A percentile compares a stretch with the other conserved stretches of the same genome.
Conservation (phyloP, 2,888 invertebrate genomes). For the Lordiphosa fenestrarum region DNA sequence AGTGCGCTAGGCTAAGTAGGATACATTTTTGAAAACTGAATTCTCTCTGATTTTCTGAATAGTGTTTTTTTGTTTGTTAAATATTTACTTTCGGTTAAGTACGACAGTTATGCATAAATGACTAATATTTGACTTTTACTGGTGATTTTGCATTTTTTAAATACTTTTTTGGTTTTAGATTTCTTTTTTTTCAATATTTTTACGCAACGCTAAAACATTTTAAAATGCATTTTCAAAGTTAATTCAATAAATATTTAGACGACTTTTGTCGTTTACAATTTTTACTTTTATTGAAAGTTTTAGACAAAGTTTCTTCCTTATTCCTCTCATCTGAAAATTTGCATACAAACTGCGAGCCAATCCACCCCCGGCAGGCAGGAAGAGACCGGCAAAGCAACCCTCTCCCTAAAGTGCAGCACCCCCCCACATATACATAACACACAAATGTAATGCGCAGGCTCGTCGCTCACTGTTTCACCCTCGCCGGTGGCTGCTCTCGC, state of each 20-base stretch:
- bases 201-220: slow-evolving; percentile 73
- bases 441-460: slow-evolving; percentile 5
- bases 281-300: slow-evolving; percentile 45
- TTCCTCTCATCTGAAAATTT: slow-evolving; percentile 53
- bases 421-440: no score
- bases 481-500: slow-evolving; percentile 27
- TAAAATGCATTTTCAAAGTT: slow-evolving; percentile 75
- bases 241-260: slow-evolving; percentile 38
- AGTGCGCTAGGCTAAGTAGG: no score
- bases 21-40: no score
- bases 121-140: slow-evolving; percentile 60
- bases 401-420: slow-evolving; percentile 7
- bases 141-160: slow-evolving; percentile 38
- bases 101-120: slow-evolving; percentile 76
- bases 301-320: slow-evolving; percentile 49
- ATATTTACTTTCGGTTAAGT: slow-evolving; percentile 60
- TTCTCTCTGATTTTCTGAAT: slow-evolving; percentile 29
- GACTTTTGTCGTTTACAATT: slow-evolving; percentile 26
- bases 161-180: slow-evolving; percentile 26
- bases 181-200: slow-evolving; percentile 17
- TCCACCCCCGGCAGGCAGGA: slow-evolving; percentile 5
- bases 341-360: slow-evolving; percentile 49
- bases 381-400: slow-evolving; percentile 33
- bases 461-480: slow-evolving; percentile 27
- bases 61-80: slow-evolving; percentile 36